Conservation (phyloP, 2,113 vertebrate species). For the Festucalex cinctus region DNA sequence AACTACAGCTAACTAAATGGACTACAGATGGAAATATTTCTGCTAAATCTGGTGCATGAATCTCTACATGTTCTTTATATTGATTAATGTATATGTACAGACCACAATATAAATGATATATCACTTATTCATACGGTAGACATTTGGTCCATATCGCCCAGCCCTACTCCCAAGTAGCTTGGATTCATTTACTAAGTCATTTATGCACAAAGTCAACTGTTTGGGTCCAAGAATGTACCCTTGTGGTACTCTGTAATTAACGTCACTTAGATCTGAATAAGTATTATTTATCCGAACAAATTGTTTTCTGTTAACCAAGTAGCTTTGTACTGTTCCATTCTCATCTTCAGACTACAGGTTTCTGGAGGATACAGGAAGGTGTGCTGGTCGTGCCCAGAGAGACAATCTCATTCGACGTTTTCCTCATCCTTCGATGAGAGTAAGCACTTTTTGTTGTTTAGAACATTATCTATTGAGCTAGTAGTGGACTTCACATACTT, state of each 20-base stretch:
- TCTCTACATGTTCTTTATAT: too few relatives aligned
- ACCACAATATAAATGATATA: too few relatives aligned
- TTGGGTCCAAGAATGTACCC: too few relatives aligned
- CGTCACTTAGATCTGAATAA: neutral
- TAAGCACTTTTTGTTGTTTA: slow-evolving; percentile 28
- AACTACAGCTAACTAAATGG: too few relatives aligned
- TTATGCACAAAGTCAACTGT: too few relatives aligned
- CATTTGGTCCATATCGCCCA: too few relatives aligned
- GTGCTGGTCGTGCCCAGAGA: slow-evolving; percentile 82
- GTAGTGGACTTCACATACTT: neutral
- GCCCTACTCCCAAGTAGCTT: too few relatives aligned
- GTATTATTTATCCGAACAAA: neutral
- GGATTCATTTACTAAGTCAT: too few relatives aligned
- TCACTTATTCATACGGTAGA: too few relatives aligned
- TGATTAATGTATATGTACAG: too few relatives aligned
- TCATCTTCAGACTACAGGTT: slow-evolving; percentile 86
- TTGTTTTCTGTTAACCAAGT: neutral
- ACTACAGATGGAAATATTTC: too few relatives aligned
- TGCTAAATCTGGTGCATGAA: too few relatives aligned
- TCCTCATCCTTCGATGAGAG: slow-evolving; percentile 36
- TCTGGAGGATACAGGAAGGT: slow-evolving; percentile 88
- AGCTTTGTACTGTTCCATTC: neutral
- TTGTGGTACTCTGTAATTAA: neutral
- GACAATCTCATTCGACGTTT: slow-evolving; percentile 52
- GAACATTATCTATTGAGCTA: neutral